Evolutionary conservation across 2,888 invertebrate genomes (phyloP).

Genomic region (Troglohyphantes excavatus): DNA sequence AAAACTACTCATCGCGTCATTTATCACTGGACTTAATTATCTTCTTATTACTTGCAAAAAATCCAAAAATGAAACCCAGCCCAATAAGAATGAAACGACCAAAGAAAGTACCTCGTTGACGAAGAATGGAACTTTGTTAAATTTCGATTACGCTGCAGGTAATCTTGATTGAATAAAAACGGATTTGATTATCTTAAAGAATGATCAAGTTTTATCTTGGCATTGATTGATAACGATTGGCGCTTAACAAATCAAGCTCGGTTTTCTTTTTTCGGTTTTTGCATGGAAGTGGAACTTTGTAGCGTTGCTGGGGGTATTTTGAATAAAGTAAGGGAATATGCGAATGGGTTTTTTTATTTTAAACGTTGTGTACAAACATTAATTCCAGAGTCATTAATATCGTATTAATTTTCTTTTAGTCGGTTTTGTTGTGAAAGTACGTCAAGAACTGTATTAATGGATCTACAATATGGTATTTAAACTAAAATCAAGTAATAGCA

Average conservation of each 20-base stretch:
- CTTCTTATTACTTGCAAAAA: conserved; percentile 22
- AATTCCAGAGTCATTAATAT: too few relatives aligned
- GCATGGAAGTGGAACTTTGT: background rate
- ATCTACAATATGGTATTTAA: too few relatives aligned
- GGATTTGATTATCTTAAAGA: conserved; percentile 62
- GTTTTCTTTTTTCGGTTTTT: background rate
- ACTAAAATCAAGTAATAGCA: too few relatives aligned
- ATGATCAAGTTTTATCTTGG: conserved; percentile 39
- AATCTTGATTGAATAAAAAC: conserved; percentile 57
- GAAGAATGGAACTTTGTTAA: conserved; percentile 36
- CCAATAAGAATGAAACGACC: background rate
- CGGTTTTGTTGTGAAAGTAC: too few relatives aligned
- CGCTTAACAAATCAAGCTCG: background rate
- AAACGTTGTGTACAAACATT: background rate
- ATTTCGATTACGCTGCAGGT: conserved; percentile 45
- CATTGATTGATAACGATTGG: conserved; percentile 35
- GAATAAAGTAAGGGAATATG: background rate
- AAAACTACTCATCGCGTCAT: conserved; percentile 37
- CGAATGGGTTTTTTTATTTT: too few relatives aligned
- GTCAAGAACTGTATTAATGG: too few relatives aligned
- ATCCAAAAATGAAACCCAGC: conserved; percentile 10
- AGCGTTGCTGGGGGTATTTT: background rate
- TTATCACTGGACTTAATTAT: conserved; percentile 50
- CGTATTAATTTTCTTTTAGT: too few relatives aligned
- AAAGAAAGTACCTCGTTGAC: conserved; percentile 9